Base-by-base conservation (phyloP, 1,140 invertebrate genomes). In the Polypedilum vanderplanki region DNA sequence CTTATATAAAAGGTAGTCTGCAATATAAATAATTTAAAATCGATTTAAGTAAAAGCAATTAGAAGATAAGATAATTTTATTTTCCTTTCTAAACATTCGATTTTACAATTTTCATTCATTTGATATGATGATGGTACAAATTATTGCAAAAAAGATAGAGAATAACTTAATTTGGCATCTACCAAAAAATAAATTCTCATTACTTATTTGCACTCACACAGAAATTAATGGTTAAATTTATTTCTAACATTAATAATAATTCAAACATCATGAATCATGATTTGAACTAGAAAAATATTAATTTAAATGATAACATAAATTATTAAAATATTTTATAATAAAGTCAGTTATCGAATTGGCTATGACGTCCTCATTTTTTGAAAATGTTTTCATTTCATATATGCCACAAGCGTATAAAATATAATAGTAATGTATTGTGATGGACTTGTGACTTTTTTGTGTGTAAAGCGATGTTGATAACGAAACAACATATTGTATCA, bases 251-350 rank as follows among this genome's bases (percentile, higher is more conserved):
- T 4, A 57, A 57, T n/a, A 12, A n/a, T 12, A n/a, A 57, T n/a
- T n/a, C 12, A 57, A n/a, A 15, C n/a, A n/a, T 15, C n/a, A n/a
- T 57, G 12, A 15, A 12, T 57, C 46, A 9, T 46, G 12, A n/a
- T 57, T 57, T 57, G 12, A 57, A 57, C n/a, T 57, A n/a, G n/a
- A 57, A 57, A 57, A 57, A 57, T n/a, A 57, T 57, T 57, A 57
- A n/a, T n/a, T 12, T 57, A 57, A n/a, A n/a, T 57, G n/a, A 57
- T 57, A 57, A 57, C 46, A 57, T 57, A 57, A 57, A 57, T 57
- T 57, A 57, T 57, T 57, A 57, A 57, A n/a, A 57, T 57, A 57
- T 12, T n/a, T 57, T 57, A 57, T 12, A 57, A 15, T 57, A 3
- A 12, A 57, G 12, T 12, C 46, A 12, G 46, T 57, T 57, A 57